A percentile compares a stretch with the other conserved stretches of the same genome.
Evolutionary conservation across 2,113 vertebrate species (phyloP).

Genomic region (Ceratotherium simum): DNA sequence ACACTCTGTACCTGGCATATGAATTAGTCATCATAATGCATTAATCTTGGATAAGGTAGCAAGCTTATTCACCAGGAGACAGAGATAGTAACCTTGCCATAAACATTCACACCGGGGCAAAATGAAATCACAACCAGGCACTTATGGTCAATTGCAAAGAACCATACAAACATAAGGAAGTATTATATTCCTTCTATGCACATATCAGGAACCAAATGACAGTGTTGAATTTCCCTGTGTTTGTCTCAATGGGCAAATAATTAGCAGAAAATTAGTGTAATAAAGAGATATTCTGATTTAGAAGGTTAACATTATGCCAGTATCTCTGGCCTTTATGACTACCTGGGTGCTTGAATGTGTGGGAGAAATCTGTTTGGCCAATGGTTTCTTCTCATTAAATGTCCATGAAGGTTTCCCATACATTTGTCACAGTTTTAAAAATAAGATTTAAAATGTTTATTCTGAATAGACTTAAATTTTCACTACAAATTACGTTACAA

Average conservation of each 20-base stretch:
- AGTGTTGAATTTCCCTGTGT: neutral
- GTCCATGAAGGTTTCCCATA: neutral
- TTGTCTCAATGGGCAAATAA: constrained; percentile 31
- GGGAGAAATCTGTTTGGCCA: neutral
- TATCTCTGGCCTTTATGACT: neutral
- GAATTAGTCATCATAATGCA: neutral
- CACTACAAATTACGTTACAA: constrained; percentile 85
- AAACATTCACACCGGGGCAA: neutral
- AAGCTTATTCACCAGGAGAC: neutral
- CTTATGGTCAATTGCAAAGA: neutral
- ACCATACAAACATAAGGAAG: neutral
- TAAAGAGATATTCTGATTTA: neutral
- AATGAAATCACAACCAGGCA: constrained; percentile 13
- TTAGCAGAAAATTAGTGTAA: neutral
- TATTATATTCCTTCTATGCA: neutral
- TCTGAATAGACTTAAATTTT: constrained; percentile 83
- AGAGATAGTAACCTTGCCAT: neutral
- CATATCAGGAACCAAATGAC: neutral
- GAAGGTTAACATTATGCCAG: neutral
- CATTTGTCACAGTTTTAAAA: constrained; percentile 67
- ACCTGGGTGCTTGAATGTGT: neutral
- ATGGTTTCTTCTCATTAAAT: constrained; percentile 15
- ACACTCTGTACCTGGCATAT: neutral
- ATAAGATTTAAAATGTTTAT: constrained; percentile 80
- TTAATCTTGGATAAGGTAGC: neutral